Evolutionary conservation across 1,140 invertebrate genomes (phyloP), one percentile per base, ranked within the genome.

Genomic region (Oreohelix idahoensis): DNA sequence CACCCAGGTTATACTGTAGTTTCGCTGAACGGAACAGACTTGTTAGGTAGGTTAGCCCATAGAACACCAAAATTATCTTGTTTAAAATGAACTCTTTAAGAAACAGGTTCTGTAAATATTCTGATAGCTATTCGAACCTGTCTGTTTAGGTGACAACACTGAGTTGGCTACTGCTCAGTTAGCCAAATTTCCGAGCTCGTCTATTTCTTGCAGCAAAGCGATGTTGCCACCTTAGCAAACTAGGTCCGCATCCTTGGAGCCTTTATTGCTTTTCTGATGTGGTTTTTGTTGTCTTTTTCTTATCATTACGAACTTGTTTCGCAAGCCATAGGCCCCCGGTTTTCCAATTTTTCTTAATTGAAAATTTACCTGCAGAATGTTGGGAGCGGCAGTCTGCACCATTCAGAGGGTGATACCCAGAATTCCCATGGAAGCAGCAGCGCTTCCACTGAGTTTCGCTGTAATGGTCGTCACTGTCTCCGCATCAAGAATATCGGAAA

Each of bases 401-500:
- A 29, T 1, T 35, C 58, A 4, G 32, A 45, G 45, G 20, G 36
- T 26, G 77, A 79, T 10, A 36, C 17, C n/a, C 77, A 66, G 53
- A 58, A 51, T 35, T 79, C 77, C 20, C 45, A 35, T 36, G 58
- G 51, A 35, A 38, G 35, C 29, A 51, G 17, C 39, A 53, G 11
- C 45, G n/a, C 2, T 29, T 63, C 77, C 15, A 17, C 49, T 26
- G 79, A 70, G 63, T 71, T 39, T 66, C 63, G 69, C 66, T 71
- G 38, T 32, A 51, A 38, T 35, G 23, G 35, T n/a, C 45, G 79
- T 23, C 63, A 71, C 39, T 42, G 63, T 39, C n/a, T 81, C 2
- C 69, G 79, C 39, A 81, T 81, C 39, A 70, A 71, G 42, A 66
- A 71, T 26, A 92, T 98, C 23, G 93, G 97, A 84, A 96, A 97